phyloP scores from a whole-genome alignment of 2,888 invertebrate species.

The Drosophila paramelanica region DNA sequence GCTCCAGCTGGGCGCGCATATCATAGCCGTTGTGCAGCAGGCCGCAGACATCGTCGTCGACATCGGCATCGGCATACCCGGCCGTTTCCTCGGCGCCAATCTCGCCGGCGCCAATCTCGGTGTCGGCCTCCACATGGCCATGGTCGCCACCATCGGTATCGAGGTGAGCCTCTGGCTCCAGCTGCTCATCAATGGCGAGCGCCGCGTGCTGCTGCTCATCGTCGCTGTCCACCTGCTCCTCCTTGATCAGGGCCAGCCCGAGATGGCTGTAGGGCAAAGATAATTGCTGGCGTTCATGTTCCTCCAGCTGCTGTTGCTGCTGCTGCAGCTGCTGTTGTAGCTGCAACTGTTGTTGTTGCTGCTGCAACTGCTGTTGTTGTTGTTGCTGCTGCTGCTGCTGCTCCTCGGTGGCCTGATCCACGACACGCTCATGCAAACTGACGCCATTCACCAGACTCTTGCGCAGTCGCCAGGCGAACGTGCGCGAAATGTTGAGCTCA shows the following conservation, averaged over 20 bases:
- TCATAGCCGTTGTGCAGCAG: conserved; percentile 68
- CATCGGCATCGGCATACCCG: conserved; percentile 70
- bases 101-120: conserved; percentile 28
- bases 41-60: conserved; percentile 73
- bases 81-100: conserved; percentile 79
- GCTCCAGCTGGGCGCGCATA: conserved; percentile 45
- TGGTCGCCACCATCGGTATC: conserved; percentile 1
- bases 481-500: conserved; percentile 83
- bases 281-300: conserved; percentile 56
- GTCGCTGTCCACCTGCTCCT: conserved; percentile 74
- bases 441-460: conserved; percentile 84
- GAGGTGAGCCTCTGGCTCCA: conserved; percentile 22
- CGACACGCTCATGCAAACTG: conserved; percentile 83
- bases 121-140: conserved; percentile 20
- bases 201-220: conserved; percentile 62
- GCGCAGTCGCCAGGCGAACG: conserved; percentile 84
- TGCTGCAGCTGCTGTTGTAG: conserved; percentile 35
- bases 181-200: conserved; percentile 31
- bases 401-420: conserved; percentile 79
- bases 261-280: conserved; percentile 62
- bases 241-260: conserved; percentile 64
- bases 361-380: conserved; percentile 32
- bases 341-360: conserved; percentile 36
- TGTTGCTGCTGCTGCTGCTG: conserved; percentile 33
- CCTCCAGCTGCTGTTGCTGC: conserved; percentile 22